Evolutionary conservation across 2,797 vertebrate species (phyloP), one percentile per base, ranked within the genome.

Genomic region (Oceanodroma leucorhoa): DNA sequence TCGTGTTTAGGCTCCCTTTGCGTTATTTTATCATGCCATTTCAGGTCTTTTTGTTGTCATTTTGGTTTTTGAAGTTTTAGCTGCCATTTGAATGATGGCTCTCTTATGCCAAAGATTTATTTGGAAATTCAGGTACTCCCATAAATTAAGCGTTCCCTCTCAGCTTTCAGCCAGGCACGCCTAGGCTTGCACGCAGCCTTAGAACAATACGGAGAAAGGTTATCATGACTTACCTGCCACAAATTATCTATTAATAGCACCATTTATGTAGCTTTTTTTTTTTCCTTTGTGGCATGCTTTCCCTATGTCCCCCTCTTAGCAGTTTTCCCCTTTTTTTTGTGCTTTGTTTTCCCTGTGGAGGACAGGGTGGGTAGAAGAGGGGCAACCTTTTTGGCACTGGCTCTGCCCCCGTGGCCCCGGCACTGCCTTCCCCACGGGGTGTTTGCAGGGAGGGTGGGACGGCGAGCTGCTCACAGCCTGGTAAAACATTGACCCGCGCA

Each of bases 381-480:
- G 77, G 70, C 13, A 2, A 85, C 53, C 15, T 93, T 57, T 46
- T 18, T 13, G 45, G 83, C 77, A 1, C 78, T 65, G 93, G 78
- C 89, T 95, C 91, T 91, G 88, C 83, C 58, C 85, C 94, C 51
- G 29, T 89, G 60, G 89, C 91, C 96, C 93, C 76, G 78, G 97
- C 84, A 36, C 90, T 97, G 94, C 97, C 95, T 96, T 97, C 94
- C 87, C 89, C 94, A 70, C 64, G 29, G 86, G 69, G 89, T 98
- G 98, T 98, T 98, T 98, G 98, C 97, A 95, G 91, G 97, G 95
- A 98, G 98, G 98, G 98, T 98, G 98, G 98, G 98, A 98, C 98
- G 45, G 65, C 53, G 57, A 95, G 76, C 95, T 95, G 97, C 95
- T 97, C 94, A 46, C 97, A 97, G 95, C 97, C 97, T 97, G 91